These are phyloP conservation scores for Therioaphis trifolii DNA, from an alignment of 2,888 invertebrate species.

Conservation along the genomic window DNA sequence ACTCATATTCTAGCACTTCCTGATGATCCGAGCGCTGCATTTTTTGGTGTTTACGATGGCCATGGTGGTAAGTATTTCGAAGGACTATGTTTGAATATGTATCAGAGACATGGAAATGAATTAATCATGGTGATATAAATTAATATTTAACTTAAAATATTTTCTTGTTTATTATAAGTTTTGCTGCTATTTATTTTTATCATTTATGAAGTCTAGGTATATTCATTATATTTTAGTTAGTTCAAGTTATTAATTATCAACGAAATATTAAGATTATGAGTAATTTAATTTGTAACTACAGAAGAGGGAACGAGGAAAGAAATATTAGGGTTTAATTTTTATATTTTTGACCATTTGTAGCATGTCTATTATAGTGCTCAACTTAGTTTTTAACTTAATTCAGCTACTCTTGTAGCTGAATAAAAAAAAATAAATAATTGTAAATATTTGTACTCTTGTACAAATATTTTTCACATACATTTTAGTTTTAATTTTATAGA, in stretches of 20 bases:
- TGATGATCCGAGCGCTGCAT: constrained; percentile 92
- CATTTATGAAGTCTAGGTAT: neutral
- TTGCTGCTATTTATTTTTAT: neutral
- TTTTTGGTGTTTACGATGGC: constrained; percentile 97
- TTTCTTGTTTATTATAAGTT: constrained; percentile 3
- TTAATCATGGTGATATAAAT: neutral
- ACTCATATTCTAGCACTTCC: constrained; percentile 93
- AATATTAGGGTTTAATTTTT: neutral
- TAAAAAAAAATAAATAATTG: too few species aligned
- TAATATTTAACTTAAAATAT: neutral
- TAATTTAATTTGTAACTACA: neutral
- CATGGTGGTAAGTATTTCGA: constrained; percentile 78
- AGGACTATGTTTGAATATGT: neutral
- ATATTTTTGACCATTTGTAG: too few species aligned
- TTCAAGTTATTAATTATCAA: neutral
- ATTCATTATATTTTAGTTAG: too few species aligned
- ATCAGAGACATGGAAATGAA: neutral
- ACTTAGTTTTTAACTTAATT: too few species aligned
- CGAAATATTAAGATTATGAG: neutral
- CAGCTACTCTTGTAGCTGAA: too few species aligned
- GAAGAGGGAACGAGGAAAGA: neutral
- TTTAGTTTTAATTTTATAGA: too few species aligned
- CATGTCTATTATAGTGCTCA: too few species aligned
- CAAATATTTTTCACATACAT: too few species aligned
- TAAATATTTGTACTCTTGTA: too few species aligned